phyloP scores from a whole-genome alignment of 2,113 vertebrate species.

The Nettapus auritus region DNA sequence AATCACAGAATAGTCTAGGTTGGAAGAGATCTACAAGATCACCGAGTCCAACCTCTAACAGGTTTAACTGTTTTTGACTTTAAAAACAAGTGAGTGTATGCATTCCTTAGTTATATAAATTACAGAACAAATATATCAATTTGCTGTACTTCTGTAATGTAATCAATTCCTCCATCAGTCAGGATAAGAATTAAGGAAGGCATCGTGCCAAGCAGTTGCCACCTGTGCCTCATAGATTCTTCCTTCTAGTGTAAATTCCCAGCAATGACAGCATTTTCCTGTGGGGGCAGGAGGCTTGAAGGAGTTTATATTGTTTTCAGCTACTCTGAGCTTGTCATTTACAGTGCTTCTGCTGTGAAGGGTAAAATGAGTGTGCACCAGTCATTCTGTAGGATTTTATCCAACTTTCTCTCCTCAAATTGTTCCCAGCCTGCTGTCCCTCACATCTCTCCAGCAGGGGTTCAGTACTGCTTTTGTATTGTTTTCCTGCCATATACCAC shows the following conservation, averaged over 20 bases:
- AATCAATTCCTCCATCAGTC: background rate
- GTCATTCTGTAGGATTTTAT: background rate
- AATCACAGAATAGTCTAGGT: no score
- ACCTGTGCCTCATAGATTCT: background rate
- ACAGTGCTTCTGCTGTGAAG: background rate
- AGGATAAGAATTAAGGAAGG: background rate
- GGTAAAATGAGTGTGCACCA: background rate
- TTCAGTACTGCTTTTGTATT: background rate
- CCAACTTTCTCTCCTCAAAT: background rate
- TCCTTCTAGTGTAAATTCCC: background rate
- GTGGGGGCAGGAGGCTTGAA: background rate
- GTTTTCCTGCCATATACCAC: background rate
- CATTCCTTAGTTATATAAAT: background rate
- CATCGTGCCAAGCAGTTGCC: background rate
- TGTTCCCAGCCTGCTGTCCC: background rate
- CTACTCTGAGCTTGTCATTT: background rate
- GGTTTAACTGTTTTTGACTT: background rate
- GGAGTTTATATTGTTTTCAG: background rate
- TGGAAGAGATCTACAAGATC: no score
- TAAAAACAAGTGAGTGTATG: background rate
- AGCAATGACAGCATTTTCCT: background rate
- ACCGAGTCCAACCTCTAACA: no score
- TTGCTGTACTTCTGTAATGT: background rate
- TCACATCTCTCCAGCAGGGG: background rate
- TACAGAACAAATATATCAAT: background rate